Conservation (phyloP, 2,888 invertebrate genomes). For the Galeopsomyia nigrocyanea region DNA sequence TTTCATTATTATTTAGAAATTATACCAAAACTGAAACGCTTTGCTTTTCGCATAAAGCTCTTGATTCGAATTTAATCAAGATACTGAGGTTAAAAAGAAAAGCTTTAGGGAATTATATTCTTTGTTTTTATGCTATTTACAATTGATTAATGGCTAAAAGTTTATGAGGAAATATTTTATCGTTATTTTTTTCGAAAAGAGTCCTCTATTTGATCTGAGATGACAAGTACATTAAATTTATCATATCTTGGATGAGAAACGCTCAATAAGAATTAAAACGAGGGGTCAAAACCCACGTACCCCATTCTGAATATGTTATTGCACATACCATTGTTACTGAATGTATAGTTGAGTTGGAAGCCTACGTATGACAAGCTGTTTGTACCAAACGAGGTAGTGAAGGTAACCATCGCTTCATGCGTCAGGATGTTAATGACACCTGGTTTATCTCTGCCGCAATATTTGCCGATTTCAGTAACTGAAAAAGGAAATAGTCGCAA, state of each 20-base stretch:
- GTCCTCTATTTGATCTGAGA: too few species aligned
- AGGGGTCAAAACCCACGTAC: too few species aligned
- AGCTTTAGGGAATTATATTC: too few species aligned
- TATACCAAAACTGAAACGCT: slow-evolving; percentile 44
- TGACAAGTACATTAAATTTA: too few species aligned
- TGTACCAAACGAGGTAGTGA: slow-evolving; percentile 65
- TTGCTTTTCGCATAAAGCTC: background rate
- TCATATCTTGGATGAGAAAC: too few species aligned
- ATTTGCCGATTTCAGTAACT: slow-evolving; percentile 59
- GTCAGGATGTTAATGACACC: slow-evolving; percentile 68
- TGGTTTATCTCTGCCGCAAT: slow-evolving; percentile 68
- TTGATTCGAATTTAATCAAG: too few species aligned
- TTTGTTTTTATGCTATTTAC: too few species aligned
- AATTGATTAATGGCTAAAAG: too few species aligned
- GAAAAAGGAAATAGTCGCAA: slow-evolving; percentile 47
- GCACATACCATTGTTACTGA: slow-evolving; percentile 70
- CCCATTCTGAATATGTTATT: slow-evolving; percentile 52
- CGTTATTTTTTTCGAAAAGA: too few species aligned
- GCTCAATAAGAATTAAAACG: too few species aligned
- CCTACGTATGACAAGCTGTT: slow-evolving; percentile 62
- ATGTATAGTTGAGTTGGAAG: slow-evolving; percentile 76
- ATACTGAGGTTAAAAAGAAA: too few species aligned
- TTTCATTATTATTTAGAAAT: slow-evolving; percentile 55
- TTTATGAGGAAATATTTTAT: too few species aligned
- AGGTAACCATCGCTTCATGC: slow-evolving; percentile 72